Base-by-base conservation (phyloP, 2,797 vertebrate species). In the Gouania willdenowi region DNA sequence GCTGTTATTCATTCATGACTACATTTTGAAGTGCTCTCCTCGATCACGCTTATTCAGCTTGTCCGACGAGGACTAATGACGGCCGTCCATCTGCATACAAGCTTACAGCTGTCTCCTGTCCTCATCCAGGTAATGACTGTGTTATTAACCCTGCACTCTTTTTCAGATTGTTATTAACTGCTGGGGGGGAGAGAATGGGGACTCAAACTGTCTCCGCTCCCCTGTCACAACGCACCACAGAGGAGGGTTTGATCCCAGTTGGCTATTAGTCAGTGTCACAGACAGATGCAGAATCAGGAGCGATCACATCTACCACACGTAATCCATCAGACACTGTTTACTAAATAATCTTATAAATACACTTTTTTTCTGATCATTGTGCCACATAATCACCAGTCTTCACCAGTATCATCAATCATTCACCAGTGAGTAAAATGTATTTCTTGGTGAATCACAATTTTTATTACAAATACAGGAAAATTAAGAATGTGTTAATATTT, bases 61-160 rank as follows among this genome's bases (percentile, higher is more conserved):
- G 59, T 71, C 66, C 82, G 85, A 85, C 86, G 81, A 79, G 66
- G 76, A 87, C 81, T 82, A 86, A 88, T 75, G 81, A 75, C 19
- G 64, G 66, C 70, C 45, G 76, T 81, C 77, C 71, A 83, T 86
- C 84, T 88, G 80, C 83, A 85, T 85, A 79, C 80, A 71, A 81
- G 82, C 81, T 82, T 83, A 80, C 82, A 84, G 84, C 86, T 87
- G 83, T 84, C 82, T 77, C 71, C 72, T 45, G 1, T 67, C 71
- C 71, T 65, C 64, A 71, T 82, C 81, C 82, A 78, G 80, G 82
- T 83, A 83, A 84, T 85, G 78, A 85, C 82, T 83, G 86, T 82
- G 79, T 87, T 86, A 89, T 88, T 87, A 89, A 88, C 87, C 86
- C 77, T 13, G 26, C 70, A 77, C 77, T 72, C 67, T 66, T 77